phyloP scores from a whole-genome alignment of 2,888 invertebrate species.

The Habrosyne pyritoides region DNA sequence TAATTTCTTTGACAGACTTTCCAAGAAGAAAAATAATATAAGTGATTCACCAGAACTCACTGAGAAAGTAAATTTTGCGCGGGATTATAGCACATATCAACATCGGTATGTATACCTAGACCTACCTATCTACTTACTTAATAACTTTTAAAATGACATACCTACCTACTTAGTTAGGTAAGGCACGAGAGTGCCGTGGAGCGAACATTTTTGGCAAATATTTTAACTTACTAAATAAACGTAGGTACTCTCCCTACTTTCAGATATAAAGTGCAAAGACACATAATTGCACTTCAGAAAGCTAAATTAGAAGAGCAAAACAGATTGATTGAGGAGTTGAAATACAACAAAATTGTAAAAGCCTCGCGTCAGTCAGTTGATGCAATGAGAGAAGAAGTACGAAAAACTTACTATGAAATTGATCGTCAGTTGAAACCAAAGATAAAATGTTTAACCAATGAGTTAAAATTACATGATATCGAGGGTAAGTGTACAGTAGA shows the following conservation, averaged over 20 bases:
- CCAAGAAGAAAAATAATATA: slow-evolving; percentile 57
- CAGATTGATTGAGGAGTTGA: slow-evolving; percentile 88
- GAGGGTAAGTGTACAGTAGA: slow-evolving; percentile 65
- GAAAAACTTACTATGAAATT: slow-evolving; percentile 80
- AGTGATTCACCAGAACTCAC: slow-evolving; percentile 38
- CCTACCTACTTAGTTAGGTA: neutral
- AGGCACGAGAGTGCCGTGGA: no score
- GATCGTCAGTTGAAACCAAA: slow-evolving; percentile 83
- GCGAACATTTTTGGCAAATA: no score
- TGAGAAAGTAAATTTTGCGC: slow-evolving; percentile 56
- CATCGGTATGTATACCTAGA: slow-evolving; percentile 58
- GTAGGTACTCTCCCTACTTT: slow-evolving; percentile 13
- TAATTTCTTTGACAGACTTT: slow-evolving; percentile 67
- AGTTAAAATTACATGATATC: slow-evolving; percentile 69
- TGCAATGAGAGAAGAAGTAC: slow-evolving; percentile 83
- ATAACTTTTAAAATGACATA: neutral
- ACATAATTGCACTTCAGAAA: slow-evolving; percentile 88
- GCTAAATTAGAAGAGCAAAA: slow-evolving; percentile 88
- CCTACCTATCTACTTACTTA: neutral
- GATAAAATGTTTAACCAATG: slow-evolving; percentile 79
- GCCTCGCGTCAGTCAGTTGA: slow-evolving; percentile 84
- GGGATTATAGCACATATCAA: slow-evolving; percentile 71
- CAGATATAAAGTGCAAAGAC: slow-evolving; percentile 87
- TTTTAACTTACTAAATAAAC: neutral
- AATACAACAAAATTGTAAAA: slow-evolving; percentile 86